phyloP scores from a whole-genome alignment of 2,888 invertebrate species.

The Thymelicus lineola region DNA sequence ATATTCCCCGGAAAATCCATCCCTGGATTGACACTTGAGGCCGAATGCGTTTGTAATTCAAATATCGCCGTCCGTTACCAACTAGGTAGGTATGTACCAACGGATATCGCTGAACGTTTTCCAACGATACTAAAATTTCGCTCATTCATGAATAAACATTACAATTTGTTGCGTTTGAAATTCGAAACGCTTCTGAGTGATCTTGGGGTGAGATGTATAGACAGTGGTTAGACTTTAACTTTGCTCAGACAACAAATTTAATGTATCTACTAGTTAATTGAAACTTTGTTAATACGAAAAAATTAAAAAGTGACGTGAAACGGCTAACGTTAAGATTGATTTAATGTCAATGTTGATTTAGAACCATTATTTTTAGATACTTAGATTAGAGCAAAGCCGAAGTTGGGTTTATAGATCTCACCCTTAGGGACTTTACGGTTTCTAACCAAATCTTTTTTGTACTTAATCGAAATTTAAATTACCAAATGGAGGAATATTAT shows the following conservation, averaged over 20 bases:
- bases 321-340: too few species aligned
- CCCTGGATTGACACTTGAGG: constrained; percentile 4
- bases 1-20: background rate
- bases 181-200: background rate
- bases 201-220: too few species aligned
- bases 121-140: background rate
- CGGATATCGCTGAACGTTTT: background rate
- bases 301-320: too few species aligned
- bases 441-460: constrained; percentile 1
- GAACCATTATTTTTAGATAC: too few species aligned
- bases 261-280: too few species aligned
- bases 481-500: background rate
- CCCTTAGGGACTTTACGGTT: background rate
- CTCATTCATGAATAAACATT: constrained; percentile 12
- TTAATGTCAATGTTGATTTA: too few species aligned
- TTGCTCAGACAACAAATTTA: too few species aligned
- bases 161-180: background rate
- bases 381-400: too few species aligned
- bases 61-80: background rate
- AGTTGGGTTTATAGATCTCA: too few species aligned
- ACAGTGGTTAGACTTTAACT: too few species aligned
- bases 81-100: background rate
- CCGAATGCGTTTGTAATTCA: constrained; percentile 3
- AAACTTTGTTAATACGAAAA: too few species aligned
- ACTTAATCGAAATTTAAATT: constrained; percentile 1